phyloP scores from a whole-genome alignment of 2,797 vertebrate species.

The Coregonus suidteri region DNA sequence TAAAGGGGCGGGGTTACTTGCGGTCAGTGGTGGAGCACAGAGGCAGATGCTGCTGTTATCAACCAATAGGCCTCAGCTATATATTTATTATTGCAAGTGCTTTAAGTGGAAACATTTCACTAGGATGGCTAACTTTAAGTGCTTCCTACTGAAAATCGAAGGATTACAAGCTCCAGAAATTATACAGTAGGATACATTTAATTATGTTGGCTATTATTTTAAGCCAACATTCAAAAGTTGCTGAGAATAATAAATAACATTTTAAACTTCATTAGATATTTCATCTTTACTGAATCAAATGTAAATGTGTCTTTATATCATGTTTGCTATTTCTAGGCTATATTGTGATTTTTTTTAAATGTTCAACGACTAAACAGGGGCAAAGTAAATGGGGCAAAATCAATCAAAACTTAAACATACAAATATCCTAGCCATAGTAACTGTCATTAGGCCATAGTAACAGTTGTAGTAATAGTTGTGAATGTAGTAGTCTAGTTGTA shows the following conservation, averaged over 20 bases:
- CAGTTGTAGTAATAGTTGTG: neutral
- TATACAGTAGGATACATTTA: neutral
- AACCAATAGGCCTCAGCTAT: slow-evolving; percentile 77
- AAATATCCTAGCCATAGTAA: neutral
- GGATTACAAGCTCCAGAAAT: slow-evolving; percentile 10
- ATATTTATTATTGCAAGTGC: slow-evolving; percentile 80
- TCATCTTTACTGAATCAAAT: neutral
- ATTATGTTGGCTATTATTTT: neutral
- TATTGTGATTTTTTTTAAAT: neutral
- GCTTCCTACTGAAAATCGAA: slow-evolving; percentile 12
- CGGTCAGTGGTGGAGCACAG: slow-evolving; percentile 43
- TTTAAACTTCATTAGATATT: neutral
- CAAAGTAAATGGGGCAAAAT: neutral
- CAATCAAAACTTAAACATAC: neutral
- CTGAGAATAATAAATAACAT: neutral
- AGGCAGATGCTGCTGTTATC: slow-evolving; percentile 72
- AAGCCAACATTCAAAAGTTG: neutral
- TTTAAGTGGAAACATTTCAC: slow-evolving; percentile 75
- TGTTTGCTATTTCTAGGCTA: neutral
- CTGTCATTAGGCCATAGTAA: neutral
- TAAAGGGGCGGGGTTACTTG: slow-evolving; percentile 86
- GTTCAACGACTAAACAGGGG: neutral
- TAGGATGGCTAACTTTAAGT: slow-evolving; percentile 17
- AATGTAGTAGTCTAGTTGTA: neutral
- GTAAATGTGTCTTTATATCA: neutral